Evolutionary conservation across 2,797 vertebrate species (phyloP), one percentile per base, ranked within the genome.

Genomic region (Danio choprae): DNA sequence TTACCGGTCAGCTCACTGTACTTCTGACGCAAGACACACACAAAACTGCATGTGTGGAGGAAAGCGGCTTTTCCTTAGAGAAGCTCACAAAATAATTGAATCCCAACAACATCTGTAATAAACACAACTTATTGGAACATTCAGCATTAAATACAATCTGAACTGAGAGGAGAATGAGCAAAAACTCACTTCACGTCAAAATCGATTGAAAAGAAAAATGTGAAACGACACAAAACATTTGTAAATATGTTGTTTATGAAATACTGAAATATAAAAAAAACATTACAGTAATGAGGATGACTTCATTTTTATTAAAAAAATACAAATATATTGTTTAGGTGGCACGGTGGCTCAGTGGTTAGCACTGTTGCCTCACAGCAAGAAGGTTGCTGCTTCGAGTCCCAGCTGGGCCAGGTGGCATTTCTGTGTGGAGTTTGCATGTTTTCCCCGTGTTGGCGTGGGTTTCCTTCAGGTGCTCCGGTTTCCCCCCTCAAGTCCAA

Each of bases 1-100:
- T 80, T 90, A 93, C 92, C 90, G 90, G 88, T 87, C 86, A 85
- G 87, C 89, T 91, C 77, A 87, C 84, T 86, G 85, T 80, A 50
- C 29, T 18, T 36, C n/a, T 64, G 50, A 70, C 55, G 38, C n/a
- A 53, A 69, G 76, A 78, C 12, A 5, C 18, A 65, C 46, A 60
- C 7, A 60, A 59, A 70, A 22, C 41, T 40, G 51, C 8, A 53
- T 8, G 36, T 20, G 59, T 29, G 29, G 40, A 53, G 43, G 36
- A 41, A 51, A 75, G 29, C 51, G 40, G 10, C 6, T 53, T 53
- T 20, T 18, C 29, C 16, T 69, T 6, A 11, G 15, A 51, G 67
- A 16, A 51, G 36, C 48, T 69, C 48, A 40, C 48, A 40, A 53
- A 69, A 53, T 40, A 53, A 53, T 8, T 53, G 48, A 40, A 53